Evolutionary conservation across 2,888 invertebrate species (phyloP).

Genomic region (Apotomis turbidana): DNA sequence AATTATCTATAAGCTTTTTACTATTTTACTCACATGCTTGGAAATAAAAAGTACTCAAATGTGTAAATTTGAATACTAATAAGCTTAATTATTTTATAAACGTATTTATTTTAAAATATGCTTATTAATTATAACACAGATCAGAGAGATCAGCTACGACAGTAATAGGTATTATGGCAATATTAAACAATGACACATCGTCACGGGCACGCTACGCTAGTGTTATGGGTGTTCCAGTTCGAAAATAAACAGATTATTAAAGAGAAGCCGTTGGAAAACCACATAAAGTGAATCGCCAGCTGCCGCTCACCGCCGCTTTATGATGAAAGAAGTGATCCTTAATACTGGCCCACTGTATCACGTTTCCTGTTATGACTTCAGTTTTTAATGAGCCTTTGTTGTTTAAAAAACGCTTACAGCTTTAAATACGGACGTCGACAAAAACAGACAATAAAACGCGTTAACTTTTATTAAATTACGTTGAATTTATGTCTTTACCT

Average conservation of each 20-base stretch:
- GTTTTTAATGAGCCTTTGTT: slow-evolving; percentile 79
- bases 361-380: slow-evolving; percentile 82
- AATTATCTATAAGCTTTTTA: no score
- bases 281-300: slow-evolving; percentile 80
- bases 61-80: no score
- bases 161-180: slow-evolving; percentile 31
- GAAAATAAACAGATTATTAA: slow-evolving; percentile 82
- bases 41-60: no score
- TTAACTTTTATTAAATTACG: slow-evolving; percentile 41
- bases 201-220: slow-evolving; percentile 65
- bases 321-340: slow-evolving; percentile 77
- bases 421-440: slow-evolving; percentile 65
- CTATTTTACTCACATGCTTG: no score
- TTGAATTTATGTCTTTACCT: slow-evolving; percentile 27
- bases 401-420: slow-evolving; percentile 70
- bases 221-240: slow-evolving; percentile 74
- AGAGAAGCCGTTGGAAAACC: slow-evolving; percentile 76
- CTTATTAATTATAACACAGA: no score
- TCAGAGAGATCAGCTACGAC: no score
- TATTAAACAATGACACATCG: slow-evolving; percentile 61
- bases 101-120: no score
- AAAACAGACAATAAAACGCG: slow-evolving; percentile 39
- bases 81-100: no score
- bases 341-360: slow-evolving; percentile 73
- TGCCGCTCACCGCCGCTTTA: slow-evolving; percentile 75